phyloP scores from a whole-genome alignment of 64 coral and sea anemone species.

The Hydrozoanthus tunicans region DNA sequence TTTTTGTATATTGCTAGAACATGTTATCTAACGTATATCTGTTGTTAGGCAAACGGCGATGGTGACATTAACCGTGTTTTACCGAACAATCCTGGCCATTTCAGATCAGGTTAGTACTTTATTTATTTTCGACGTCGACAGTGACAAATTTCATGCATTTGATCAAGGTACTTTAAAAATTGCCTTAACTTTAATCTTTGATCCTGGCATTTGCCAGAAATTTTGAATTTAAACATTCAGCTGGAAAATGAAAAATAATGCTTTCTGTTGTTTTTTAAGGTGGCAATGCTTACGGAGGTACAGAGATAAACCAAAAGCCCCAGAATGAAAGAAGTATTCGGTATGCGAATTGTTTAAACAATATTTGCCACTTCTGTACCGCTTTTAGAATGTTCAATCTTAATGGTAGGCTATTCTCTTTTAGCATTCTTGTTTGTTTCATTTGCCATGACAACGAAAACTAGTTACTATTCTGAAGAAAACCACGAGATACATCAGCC shows the following conservation, averaged over 20 bases:
- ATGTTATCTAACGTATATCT: not conserved
- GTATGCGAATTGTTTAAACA: not conserved
- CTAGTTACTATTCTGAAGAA: too few species aligned
- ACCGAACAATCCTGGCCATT: not conserved
- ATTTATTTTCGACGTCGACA: not conserved
- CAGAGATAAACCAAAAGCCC: not conserved
- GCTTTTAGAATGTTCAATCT: too few species aligned
- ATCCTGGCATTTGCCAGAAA: not conserved
- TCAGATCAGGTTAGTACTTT: constrained; percentile 29
- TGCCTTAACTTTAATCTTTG: not conserved
- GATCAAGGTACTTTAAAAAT: not conserved
- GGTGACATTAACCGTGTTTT: constrained; percentile 9
- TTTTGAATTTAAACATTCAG: not conserved
- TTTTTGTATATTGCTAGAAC: not conserved
- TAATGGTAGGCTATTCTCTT: too few species aligned
- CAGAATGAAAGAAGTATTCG: constrained; percentile 17
- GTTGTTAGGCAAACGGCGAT: constrained; percentile 26
- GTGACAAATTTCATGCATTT: not conserved
- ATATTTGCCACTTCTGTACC: too few species aligned
- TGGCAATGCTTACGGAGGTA: constrained; percentile 18
- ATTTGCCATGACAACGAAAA: too few species aligned
- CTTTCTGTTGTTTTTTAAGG: not conserved
- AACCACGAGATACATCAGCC: too few species aligned
- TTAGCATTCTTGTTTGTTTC: too few species aligned
- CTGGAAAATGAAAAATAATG: not conserved